phyloP scores from a whole-genome alignment of 2,113 vertebrate genomes.

The Tupaia chinensis region DNA sequence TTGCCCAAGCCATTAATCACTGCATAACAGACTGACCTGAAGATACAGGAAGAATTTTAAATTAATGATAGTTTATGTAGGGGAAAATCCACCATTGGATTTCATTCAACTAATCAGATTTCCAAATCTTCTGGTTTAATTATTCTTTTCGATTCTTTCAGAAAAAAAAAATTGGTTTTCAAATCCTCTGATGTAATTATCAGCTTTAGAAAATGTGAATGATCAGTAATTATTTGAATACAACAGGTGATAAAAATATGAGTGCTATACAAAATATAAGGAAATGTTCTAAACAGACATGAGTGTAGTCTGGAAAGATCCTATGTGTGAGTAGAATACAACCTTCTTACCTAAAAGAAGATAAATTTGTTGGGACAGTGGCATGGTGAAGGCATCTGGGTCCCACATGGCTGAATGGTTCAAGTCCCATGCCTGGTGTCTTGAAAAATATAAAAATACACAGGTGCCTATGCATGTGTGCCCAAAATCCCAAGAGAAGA shows the following conservation, averaged over 20 bases:
- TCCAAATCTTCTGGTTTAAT: slow-evolving; percentile 1
- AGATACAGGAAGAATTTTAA: slow-evolving; percentile 6
- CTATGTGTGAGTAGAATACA: not conserved
- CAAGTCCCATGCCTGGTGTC: no score
- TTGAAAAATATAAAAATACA: no score
- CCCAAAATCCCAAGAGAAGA: no score
- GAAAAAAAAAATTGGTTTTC: slow-evolving; percentile 7
- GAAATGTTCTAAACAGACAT: not conserved
- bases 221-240: slow-evolving; percentile 14
- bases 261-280: not conserved
- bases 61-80: not conserved
- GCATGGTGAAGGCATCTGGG: no score
- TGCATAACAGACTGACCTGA: not conserved
- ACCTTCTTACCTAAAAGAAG: not conserved
- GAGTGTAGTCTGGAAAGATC: not conserved
- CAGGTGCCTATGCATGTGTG: no score
- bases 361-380: not conserved
- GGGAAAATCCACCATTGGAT: not conserved
- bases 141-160: slow-evolving; percentile 20
- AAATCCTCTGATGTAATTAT: slow-evolving; percentile 32
- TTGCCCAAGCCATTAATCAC: slow-evolving; percentile 23
- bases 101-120: not conserved
- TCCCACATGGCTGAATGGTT: no score
- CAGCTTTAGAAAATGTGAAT: slow-evolving; percentile 42
- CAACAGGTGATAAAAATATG: not conserved